Conservation (phyloP, 2,113 vertebrate genomes). For the Anhinga anhinga region DNA sequence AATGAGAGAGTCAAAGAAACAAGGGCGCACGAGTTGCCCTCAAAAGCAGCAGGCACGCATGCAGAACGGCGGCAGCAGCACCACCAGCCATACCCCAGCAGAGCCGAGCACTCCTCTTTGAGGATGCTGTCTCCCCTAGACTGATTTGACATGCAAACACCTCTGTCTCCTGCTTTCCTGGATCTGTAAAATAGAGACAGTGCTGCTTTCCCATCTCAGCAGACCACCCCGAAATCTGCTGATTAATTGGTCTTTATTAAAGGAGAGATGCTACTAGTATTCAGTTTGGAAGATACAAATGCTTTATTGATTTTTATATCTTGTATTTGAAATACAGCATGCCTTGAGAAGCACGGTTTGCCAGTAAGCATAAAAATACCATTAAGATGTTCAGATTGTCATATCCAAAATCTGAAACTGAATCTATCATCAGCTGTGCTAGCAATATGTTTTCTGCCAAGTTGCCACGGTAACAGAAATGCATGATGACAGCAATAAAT, state of each 20-base stretch:
- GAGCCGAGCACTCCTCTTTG: accelerated
- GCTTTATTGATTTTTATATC: neutral
- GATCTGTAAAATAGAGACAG: neutral
- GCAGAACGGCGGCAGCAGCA: neutral
- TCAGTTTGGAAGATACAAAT: neutral
- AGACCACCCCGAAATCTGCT: neutral
- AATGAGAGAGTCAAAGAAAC: neutral
- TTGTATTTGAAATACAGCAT: neutral
- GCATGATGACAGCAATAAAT: constrained; percentile 73
- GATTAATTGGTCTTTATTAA: neutral
- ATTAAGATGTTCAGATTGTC: constrained; percentile 36
- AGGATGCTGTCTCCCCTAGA: neutral
- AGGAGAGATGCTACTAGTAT: neutral
- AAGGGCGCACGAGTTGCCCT: accelerated
- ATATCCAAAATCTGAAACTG: constrained; percentile 60
- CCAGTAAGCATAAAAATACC: constrained; percentile 44
- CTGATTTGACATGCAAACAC: accelerated
- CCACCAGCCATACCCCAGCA: neutral
- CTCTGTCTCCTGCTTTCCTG: neutral
- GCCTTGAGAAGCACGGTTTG: neutral
- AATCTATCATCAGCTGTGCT: constrained; percentile 66
- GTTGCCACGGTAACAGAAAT: constrained; percentile 61
- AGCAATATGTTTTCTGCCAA: constrained; percentile 62
- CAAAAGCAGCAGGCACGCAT: accelerated
- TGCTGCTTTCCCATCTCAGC: neutral